Base-by-base conservation (phyloP, 1,140 invertebrate genomes). In the Galendromus occidentalis region DNA sequence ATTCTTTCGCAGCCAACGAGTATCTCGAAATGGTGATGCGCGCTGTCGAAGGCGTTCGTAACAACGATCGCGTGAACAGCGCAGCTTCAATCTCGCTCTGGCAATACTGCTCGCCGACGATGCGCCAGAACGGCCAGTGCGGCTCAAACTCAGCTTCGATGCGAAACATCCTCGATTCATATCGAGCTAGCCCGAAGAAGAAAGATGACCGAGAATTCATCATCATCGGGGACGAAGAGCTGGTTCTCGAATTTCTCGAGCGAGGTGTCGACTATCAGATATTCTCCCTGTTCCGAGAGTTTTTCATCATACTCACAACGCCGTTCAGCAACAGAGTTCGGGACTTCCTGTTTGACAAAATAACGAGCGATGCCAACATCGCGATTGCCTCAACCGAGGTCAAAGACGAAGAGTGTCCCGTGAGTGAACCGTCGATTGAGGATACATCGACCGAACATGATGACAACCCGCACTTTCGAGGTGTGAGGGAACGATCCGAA, bases 301-400 rank as follows among this genome's bases (percentile, higher is more conserved):
- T 59, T 33, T 59, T 59, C 51, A 59, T 59, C 33, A 59, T 59
- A 5, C 51, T 59, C 51, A 59, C 51, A 2, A 59, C 51, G 51
- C 51, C 51, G 14, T 59, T 29, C 22, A 29, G 25, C 17, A 9
- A 59, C 33, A 33, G 6, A 4, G 51, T 59, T 14, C 25, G 33
- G 25, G 51, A 59, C 33, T 59, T 59, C 51, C 22, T 59, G 51
- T 59, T 59, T 22, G 51, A 59, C 51, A 59, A 22, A 25, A 25
- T 59, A 17, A 25, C 22, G 17, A 59, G 51, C 51, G 51, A 59
- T 33, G 51, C 51, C 14, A 59, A 59, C 33, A 33, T 59, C 51
- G 51, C 51, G 17, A 25, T 59, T 22, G 51, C 51, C 17, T n/a
- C 51, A 33, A 59, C 51, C 17, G 51, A 59, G 14, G 51, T 59